Percentiles rank a stretch among this genome's conserved stretches.
These are phyloP conservation scores for Habroteleia sp. DNA, from an alignment of 2,888 invertebrate species.

Conservation along the genomic window DNA sequence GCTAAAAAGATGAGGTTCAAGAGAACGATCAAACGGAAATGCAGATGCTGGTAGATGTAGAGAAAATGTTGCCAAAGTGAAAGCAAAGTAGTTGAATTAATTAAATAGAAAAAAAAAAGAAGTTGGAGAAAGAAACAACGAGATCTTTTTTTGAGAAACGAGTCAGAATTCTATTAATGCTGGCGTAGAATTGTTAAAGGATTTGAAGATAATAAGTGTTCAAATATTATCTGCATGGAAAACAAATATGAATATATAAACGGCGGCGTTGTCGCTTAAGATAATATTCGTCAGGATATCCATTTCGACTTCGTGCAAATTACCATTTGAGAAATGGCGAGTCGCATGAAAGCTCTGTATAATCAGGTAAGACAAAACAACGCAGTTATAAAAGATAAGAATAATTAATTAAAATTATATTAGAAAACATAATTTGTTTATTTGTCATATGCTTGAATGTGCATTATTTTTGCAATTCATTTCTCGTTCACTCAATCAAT, in stretches of 20 bases:
- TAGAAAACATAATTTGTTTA: too few species aligned
- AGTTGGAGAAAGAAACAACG: not conserved
- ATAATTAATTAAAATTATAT: conserved; percentile 12
- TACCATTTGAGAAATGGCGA: conserved; percentile 54
- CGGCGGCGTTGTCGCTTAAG: conserved; percentile 1
- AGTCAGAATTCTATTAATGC: not conserved
- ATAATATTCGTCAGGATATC: conserved; percentile 21
- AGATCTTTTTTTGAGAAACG: not conserved
- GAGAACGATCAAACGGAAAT: conserved; percentile 22
- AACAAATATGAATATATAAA: conserved; percentile 27
- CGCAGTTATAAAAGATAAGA: conserved; percentile 1
- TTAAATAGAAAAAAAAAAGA: not conserved
- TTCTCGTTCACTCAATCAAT: too few species aligned
- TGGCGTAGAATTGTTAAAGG: not conserved
- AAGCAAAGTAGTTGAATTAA: conserved; percentile 8
- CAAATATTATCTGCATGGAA: conserved; percentile 5
- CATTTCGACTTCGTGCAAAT: conserved; percentile 28
- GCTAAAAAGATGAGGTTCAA: conserved; percentile 13
- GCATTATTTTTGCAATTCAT: too few species aligned
- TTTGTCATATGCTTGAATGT: too few species aligned
- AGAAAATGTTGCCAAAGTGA: conserved; percentile 38
- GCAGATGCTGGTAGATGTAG: conserved; percentile 18
- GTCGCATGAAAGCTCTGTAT: conserved; percentile 62
- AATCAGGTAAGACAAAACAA: conserved; percentile 55
- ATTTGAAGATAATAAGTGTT: conserved; percentile 16